phyloP scores from a whole-genome alignment of 2,797 vertebrate species.

The Coracias cyanogaster region DNA sequence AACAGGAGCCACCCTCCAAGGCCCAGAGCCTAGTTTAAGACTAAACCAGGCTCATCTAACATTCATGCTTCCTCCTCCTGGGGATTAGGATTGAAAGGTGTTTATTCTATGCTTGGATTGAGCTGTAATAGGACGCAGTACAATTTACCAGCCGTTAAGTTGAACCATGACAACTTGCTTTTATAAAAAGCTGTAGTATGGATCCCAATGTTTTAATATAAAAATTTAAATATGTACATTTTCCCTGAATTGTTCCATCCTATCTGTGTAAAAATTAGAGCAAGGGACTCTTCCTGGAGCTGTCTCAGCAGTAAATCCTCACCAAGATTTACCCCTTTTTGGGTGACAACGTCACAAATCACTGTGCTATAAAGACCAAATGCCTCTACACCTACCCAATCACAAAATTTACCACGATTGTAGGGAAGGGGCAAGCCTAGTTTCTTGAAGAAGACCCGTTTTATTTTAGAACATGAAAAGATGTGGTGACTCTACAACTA shows the following conservation, averaged over 20 bases:
- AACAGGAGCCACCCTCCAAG: neutral
- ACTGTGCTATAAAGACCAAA: neutral
- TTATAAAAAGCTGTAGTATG: conserved; percentile 64
- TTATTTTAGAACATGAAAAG: neutral
- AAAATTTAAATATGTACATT: conserved; percentile 56
- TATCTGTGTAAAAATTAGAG: neutral
- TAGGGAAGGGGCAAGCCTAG: neutral
- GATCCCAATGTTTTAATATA: conserved; percentile 38
- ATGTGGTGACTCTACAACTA: neutral
- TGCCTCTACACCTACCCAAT: neutral
- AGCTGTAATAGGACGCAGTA: conserved; percentile 26
- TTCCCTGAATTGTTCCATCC: conserved; percentile 40
- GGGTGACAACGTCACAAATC: neutral
- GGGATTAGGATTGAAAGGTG: neutral
- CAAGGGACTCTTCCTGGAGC: neutral
- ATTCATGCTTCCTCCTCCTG: neutral
- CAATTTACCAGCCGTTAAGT: conserved; percentile 32
- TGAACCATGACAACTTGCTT: conserved; percentile 45
- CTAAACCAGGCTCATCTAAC: neutral
- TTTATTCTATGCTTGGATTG: conserved; percentile 10
- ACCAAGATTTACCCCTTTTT: neutral
- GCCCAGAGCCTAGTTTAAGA: neutral
- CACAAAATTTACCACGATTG: neutral
- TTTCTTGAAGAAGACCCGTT: neutral
- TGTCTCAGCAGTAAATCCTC: neutral